Base-by-base conservation (phyloP, 1,140 invertebrate species). In the Drosophila insularis region DNA sequence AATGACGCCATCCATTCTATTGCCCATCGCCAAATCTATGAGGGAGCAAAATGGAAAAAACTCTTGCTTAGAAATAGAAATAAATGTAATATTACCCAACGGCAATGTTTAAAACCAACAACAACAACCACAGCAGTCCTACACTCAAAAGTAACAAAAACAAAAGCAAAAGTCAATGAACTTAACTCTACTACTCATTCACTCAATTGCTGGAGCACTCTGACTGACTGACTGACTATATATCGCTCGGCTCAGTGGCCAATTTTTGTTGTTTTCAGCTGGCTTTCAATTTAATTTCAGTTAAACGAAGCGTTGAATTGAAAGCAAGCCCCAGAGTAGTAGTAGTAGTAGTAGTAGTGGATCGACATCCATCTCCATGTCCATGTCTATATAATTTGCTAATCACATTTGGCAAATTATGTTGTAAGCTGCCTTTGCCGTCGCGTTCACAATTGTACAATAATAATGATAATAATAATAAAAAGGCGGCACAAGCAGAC, bases 371-470 rank as follows among this genome's bases (percentile, higher is more conserved):
- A 43, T 46, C 37, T 74, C 50, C 67, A 60, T 68, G 72, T 73
- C 60, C 72, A 71, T 84, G 74, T 76, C 73, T 62, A 82, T 62
- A 82, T 89, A 87, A 87, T 87, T 87, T 87, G 82, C 84, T 87
- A 87, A 87, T 87, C 82, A 82, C 76, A 87, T 87, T 87, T 87
- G 75, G 84, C 82, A 87, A 87, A 89, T 87, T 82, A 87, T 87
- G 82, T 87, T 87, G 82, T 82, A 87, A 89, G 79, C 76, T 56
- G 53, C 7, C 35, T 4, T 4, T 8, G 50, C 50, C 27, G 54
- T n/a, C 27, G 23, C 13, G 14, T 17, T n/a, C 66, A 56, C 75
- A 86, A 82, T 89, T 87, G 82, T 87, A 82, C 82, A 87, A 89
- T 82, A 76, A 70, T 39, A 37, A 46, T 55, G 32, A 10, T 11